phyloP scores from a whole-genome alignment of 2,797 vertebrate genomes.

The Platalea minor region DNA sequence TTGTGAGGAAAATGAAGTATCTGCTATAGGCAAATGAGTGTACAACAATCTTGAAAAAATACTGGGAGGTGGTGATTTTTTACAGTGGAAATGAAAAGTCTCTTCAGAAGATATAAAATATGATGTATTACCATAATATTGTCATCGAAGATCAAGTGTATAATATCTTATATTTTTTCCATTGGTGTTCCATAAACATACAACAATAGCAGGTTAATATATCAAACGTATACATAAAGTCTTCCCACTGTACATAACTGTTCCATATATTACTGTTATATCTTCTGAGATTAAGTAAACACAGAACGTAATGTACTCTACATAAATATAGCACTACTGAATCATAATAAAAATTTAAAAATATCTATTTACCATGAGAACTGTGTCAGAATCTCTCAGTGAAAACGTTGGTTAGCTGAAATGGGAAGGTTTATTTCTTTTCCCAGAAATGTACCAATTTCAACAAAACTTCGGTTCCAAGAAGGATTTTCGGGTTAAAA shows the following conservation, averaged over 20 bases:
- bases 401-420: slow-evolving; percentile 4
- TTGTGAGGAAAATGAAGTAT: neutral
- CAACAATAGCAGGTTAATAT: slow-evolving; percentile 14
- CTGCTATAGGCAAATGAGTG: neutral
- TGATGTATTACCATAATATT: slow-evolving; percentile 1
- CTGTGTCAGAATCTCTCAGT: neutral
- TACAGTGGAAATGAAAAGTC: neutral
- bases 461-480: neutral
- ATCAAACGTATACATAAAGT: slow-evolving; percentile 19
- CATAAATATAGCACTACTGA: slow-evolving; percentile 29
- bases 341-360: slow-evolving; percentile 36
- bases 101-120: neutral
- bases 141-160: neutral
- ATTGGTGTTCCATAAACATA: neutral
- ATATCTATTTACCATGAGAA: slow-evolving; percentile 30
- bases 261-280: slow-evolving; percentile 38
- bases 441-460: slow-evolving; percentile 3
- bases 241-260: neutral
- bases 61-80: neutral
- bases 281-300: slow-evolving; percentile 50
- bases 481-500: slow-evolving; percentile 10
- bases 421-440: neutral
- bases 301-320: slow-evolving; percentile 2
- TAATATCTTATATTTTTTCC: neutral
- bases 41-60: neutral